Evolutionary conservation across 1,140 invertebrate species (phyloP), one percentile per base, ranked within the genome.

Genomic region (Drosophila setifemur): DNA sequence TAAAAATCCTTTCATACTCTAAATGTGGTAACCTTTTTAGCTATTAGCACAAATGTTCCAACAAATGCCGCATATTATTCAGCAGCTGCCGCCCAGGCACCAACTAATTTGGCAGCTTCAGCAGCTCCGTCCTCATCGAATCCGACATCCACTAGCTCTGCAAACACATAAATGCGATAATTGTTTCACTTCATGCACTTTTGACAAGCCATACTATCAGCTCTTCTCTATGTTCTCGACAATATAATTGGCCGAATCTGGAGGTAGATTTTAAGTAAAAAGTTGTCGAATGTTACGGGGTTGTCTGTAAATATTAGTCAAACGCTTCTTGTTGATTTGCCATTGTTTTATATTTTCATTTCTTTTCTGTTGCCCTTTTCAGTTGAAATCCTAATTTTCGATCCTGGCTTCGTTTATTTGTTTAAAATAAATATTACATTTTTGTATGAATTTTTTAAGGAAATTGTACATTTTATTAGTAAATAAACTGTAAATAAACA

Each of bases 291-390:
- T 68, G 48, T 55, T 39, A 43, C 50, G 54, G 75, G 57, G 71
- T 73, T 81, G 82, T 81, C 82, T 86, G 81, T 86, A 87, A 76
- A 86, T 86, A 85, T 81, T 85, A 85, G 81, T 85, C 81, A 85
- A 77, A 81, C 81, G 72, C 70, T 86, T 79, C 77, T 83, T 86
- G 71, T 86, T 86, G 54, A 79, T 85, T 67, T 79, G 81, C 82
- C 82, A 86, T 87, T 76, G 64, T 82, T 82, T 82, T 61, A 67
- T 40, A 14, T 43, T 55, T 37, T 54, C n/a, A n/a, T n/a, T 52
- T 21, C 25, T 58, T 71, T 61, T 52, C 54, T 79, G 71, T 86
- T 75, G n/a, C 67, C 53, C 39, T 37, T 60, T 74, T 67, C 63
- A 40, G 68, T 74, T 55, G 42, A 37, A 57, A 61, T 49, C 31